phyloP scores from a whole-genome alignment of 2,113 vertebrate species.

The Lamprotornis superbus region DNA sequence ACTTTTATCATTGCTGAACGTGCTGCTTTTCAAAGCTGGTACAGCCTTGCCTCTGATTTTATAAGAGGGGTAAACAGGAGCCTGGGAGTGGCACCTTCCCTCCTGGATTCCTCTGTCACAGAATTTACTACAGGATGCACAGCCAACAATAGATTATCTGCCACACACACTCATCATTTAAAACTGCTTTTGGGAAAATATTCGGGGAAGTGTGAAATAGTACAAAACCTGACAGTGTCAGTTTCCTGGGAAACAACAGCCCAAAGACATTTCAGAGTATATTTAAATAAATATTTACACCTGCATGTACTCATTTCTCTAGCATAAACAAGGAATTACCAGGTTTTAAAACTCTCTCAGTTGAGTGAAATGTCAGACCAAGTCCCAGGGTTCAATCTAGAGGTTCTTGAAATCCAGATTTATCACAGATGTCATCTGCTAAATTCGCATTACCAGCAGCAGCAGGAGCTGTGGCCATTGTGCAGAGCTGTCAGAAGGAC shows the following conservation, averaged over 20 bases:
- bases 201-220: not conserved
- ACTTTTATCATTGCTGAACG: not conserved
- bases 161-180: not conserved
- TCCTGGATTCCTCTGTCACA: not conserved
- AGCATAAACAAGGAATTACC: not conserved
- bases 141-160: not conserved
- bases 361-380: not conserved
- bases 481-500: not conserved
- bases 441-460: not conserved
- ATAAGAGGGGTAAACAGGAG: not conserved
- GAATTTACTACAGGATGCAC: not conserved
- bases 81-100: not conserved
- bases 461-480: not conserved
- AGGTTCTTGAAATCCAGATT: not conserved
- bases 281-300: not conserved
- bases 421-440: not conserved
- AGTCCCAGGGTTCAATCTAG: not conserved
- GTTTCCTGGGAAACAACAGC: constrained; percentile 11
- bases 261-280: not conserved
- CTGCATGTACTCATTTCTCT: not conserved
- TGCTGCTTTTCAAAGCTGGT: not conserved
- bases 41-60: not conserved
- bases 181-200: not conserved
- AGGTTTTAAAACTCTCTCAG: not conserved
- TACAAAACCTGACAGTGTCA: not conserved